Evolutionary conservation across 2,113 vertebrate species (phyloP).

Genomic region (Alaudala cheleensis): DNA sequence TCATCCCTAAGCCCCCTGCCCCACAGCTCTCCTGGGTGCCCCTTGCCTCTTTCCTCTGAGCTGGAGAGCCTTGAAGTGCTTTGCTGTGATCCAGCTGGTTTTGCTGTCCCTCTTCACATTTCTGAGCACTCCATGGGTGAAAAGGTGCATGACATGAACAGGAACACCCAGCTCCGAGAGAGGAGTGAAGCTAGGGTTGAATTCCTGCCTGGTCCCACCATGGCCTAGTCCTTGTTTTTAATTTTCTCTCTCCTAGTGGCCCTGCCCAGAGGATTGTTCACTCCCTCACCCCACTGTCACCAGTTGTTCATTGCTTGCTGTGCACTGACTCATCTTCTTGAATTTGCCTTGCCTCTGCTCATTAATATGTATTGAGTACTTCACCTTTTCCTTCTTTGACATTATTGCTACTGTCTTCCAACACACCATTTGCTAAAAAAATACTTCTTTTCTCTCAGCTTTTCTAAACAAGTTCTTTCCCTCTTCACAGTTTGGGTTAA

Average conservation of each 20-base stretch:
- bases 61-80: not conserved
- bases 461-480: not conserved
- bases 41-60: not conserved
- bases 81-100: not conserved
- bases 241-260: not conserved
- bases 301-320: not conserved
- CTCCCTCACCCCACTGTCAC: slow-evolving; percentile 20
- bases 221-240: not conserved
- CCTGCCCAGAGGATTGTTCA: slow-evolving; percentile 21
- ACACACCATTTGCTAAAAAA: not conserved
- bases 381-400: not conserved
- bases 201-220: accelerated
- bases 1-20: not conserved
- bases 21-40: not conserved
- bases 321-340: slow-evolving; percentile 9
- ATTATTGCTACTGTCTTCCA: not conserved
- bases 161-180: accelerated
- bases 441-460: not conserved
- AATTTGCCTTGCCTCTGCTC: not conserved
- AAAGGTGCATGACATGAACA: not conserved
- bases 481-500: not conserved
- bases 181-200: not conserved
- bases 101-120: accelerated
- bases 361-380: not conserved
- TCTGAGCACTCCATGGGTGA: accelerated